Conservation (phyloP, 2,113 vertebrate species). For the Stigmatopora nigra region DNA sequence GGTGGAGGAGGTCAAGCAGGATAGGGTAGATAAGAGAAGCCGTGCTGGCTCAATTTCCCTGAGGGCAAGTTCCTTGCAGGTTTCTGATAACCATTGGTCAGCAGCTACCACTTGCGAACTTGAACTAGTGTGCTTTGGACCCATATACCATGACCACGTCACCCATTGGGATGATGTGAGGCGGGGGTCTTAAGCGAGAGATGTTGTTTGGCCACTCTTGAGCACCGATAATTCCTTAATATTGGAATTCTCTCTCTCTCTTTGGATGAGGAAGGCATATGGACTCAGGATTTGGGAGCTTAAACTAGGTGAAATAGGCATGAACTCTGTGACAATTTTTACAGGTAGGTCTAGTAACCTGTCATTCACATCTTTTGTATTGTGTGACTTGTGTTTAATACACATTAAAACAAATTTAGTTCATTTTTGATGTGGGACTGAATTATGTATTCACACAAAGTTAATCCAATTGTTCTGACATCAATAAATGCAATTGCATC, state of each 20-base stretch:
- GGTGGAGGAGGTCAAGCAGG: conserved; percentile 58
- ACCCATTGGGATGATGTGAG: conserved; percentile 1
- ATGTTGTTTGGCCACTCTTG: conserved; percentile 44
- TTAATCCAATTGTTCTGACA: background rate
- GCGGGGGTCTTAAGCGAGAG: conserved; percentile 38
- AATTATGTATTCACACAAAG: background rate
- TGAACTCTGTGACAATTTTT: conserved; percentile 30
- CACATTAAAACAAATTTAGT: background rate
- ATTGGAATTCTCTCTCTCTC: conserved; percentile 34
- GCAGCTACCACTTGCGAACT: conserved; percentile 38
- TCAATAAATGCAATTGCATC: conserved; percentile 11
- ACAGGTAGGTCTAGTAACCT: conserved; percentile 36
- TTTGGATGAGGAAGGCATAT: conserved; percentile 42
- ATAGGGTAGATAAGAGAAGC: conserved; percentile 61
- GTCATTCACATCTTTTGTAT: conserved; percentile 6
- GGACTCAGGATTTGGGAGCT: conserved; percentile 49
- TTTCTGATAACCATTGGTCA: conserved; percentile 48
- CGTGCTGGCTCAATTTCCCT: conserved; percentile 70
- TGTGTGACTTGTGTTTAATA: conserved; percentile 3
- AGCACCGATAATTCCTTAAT: conserved; percentile 44
- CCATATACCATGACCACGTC: conserved; percentile 54
- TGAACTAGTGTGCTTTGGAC: conserved; percentile 46
- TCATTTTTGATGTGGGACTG: background rate
- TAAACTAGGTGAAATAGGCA: conserved; percentile 28
- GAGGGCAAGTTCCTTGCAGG: conserved; percentile 42